Base-by-base conservation (phyloP, 2,113 vertebrate species). In the Amazona vittata region DNA sequence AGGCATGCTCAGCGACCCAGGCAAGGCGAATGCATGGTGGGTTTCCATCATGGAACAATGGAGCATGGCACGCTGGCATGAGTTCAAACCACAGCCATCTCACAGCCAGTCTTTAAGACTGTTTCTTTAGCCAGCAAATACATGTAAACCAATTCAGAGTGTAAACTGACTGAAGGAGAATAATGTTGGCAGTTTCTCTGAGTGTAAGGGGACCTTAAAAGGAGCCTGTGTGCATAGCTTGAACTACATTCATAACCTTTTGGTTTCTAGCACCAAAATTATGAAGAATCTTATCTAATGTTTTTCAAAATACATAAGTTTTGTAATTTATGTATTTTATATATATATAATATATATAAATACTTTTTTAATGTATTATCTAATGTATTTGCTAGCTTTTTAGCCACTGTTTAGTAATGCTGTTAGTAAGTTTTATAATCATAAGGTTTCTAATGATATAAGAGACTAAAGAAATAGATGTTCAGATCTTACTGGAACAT, bases 41-140 rank as follows among this genome's bases (percentile, higher is more conserved):
- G 11, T 60, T 83, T 65, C 57, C 29, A 60, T 35, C 3, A 1
- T 11, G 5, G 15, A 62, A 14, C 41, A 1, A 0, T 37, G 37
- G 15, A 74, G n/a, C 2, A 0, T 26, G 83, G 26, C 0, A 0
- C 11, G 41, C 35, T 78, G 50, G 6, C 24, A 10, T 10, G 43
- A 22, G 39, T 85, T 67, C 67, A 33, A 37, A 20, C 8, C 26
- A 39, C 47, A 35, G 2, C 20, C 67, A 52, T 28, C 33, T 74
- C 15, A 17, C 31, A 60, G 18, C 15, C 39, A 15, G 20, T 53
- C 24, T 15, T 46, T 64, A 14, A 60, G 15, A 13, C 35, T 85
- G 6, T 52, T 85, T 46, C 31, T 44, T 0, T 53, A 68, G 50
- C 39, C 17, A 19, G 1, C 12, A 64, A 25, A 11, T 35, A 46